Evolutionary conservation across 2,888 invertebrate species (phyloP), one percentile per base, ranked within the genome.

Genomic region (Euzetes globulus): DNA sequence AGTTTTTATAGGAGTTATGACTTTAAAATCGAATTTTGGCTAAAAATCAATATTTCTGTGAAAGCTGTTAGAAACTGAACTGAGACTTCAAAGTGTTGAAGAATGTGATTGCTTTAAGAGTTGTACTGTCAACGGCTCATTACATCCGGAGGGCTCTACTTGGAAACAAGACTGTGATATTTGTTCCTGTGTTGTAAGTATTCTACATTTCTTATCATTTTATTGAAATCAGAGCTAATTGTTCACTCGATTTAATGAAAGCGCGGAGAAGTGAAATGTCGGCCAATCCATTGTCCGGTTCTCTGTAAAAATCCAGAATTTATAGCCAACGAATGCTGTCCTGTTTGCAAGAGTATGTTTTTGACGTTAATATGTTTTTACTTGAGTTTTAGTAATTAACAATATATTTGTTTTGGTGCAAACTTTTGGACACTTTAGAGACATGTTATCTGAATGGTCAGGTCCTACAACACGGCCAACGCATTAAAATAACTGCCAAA

Each of bases 101-200:
- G 89, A 91, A 83, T 94, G 93, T 84, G 92, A 93, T 85, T 94
- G 94, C 85, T 90, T 90, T 85, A 91, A 90, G 85, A 90, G 91
- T 78, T 94, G 93, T 86, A 87, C 87, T 81, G 87, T 89, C 79
- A 91, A 92, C 84, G 91, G 89, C 29, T 89, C 90, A 74, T 87
- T 89, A 77, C 89, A 90, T 82, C 88, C 89, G 75, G 92, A 93
- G 82, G 92, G 92, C 75, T 89, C 90, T 78, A 88, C 88, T 75
- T 93, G 93, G 93, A 88, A 89, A 83, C 87, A 88, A 81, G 89
- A 88, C 83, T 94, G 94, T 86, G 89, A 91, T 82, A 88, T 89
- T 81, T 93, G 94, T 87, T 88, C 90, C 82, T 94, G 94, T 86
- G 88, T 90, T 86, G 91, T 91, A 83, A 86, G 86, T 83, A 45